These are phyloP conservation scores for Sardinella longiceps DNA, from an alignment of 2,797 vertebrate genomes.

Conservation along the genomic window DNA sequence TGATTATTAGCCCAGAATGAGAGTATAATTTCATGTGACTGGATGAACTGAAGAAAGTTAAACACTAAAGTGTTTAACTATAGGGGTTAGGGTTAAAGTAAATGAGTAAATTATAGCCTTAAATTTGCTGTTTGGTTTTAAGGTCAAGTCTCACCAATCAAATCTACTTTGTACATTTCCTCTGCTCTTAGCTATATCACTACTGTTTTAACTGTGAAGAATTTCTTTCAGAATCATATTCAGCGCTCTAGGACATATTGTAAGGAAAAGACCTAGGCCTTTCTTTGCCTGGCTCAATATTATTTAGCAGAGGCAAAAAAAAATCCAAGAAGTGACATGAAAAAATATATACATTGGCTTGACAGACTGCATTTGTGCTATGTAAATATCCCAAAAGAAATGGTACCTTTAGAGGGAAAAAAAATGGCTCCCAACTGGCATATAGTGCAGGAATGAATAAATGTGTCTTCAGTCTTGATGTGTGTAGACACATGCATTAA, in stretches of 20 bases:
- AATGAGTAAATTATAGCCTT: too few species aligned
- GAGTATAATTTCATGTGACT: too few species aligned
- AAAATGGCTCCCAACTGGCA: neutral
- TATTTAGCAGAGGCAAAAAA: neutral
- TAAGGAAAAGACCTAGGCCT: neutral
- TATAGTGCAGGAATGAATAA: neutral
- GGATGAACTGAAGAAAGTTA: too few species aligned
- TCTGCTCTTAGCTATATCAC: neutral
- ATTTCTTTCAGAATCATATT: neutral
- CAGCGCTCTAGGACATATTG: neutral
- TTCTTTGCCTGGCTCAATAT: neutral
- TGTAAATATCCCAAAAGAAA: neutral
- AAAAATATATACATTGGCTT: neutral
- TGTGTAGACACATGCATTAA: conserved; percentile 15
- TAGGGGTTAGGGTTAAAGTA: too few species aligned
- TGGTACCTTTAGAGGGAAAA: neutral
- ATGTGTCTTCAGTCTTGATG: neutral
- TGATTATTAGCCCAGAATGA: too few species aligned
- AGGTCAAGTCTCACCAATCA: neutral
- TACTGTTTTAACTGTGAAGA: neutral
- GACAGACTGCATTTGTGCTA: neutral
- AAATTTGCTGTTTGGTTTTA: too few species aligned
- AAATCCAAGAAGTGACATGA: neutral
- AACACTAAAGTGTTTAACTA: too few species aligned
- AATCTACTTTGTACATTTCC: neutral